Conservation (phyloP, 2,113 vertebrate species). For the Balaenoptera acutorostrata region DNA sequence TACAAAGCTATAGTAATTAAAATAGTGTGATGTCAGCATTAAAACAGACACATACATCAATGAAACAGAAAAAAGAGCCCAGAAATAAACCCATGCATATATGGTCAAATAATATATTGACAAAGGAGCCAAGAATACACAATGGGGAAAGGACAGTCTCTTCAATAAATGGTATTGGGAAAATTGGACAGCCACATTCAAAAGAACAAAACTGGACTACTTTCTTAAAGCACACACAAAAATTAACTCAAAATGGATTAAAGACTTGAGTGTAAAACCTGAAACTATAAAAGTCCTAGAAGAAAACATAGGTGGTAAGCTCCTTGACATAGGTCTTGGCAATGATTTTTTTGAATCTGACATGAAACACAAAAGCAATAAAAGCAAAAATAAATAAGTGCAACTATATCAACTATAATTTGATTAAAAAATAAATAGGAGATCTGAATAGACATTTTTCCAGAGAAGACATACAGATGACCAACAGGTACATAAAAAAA, state of each 20-base stretch:
- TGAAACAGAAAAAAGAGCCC: not conserved
- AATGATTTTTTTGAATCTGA: not conserved
- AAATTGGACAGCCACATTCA: not conserved
- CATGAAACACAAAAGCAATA: not conserved
- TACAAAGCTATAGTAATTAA: not conserved
- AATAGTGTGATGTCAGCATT: not conserved
- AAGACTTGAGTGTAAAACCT: not conserved
- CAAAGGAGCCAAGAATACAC: not conserved
- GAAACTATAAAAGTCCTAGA: not conserved
- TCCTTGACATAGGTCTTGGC: not conserved
- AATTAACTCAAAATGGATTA: not conserved
- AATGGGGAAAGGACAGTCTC: not conserved
- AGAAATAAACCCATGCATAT: not conserved
- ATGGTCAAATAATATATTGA: not conserved
- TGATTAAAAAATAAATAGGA: not conserved
- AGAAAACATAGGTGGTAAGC: not conserved
- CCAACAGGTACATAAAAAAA: not conserved
- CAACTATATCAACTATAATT: not conserved
- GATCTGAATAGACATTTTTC: not conserved
- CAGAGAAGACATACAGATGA: not conserved
- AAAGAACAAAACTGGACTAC: not conserved
- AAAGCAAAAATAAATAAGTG: not conserved
- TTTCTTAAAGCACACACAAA: not conserved
- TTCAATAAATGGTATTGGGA: not conserved
- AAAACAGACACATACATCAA: not conserved